Base-by-base conservation (phyloP, 37 sponge, comb jelly and placozoan species). In the Cliona cf. orientalis region DNA sequence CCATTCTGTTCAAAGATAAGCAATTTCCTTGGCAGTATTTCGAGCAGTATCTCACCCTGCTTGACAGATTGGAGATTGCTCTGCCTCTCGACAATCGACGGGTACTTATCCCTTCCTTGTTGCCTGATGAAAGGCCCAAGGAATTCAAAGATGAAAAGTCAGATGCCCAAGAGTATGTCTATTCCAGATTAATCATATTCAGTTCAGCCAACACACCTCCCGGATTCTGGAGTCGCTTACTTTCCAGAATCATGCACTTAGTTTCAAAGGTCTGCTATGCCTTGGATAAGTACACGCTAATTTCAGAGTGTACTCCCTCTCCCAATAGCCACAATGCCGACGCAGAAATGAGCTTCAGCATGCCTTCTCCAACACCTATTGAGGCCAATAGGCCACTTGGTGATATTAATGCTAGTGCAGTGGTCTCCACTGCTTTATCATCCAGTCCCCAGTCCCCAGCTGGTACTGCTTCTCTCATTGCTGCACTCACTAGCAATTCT, bases 151-250 rank as follows among this genome's bases (percentile, higher is more conserved):
- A 65, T 12, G 42, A 49, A 9, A 28, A 35, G 29, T 17, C 31
- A 17, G 25, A 28, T 23, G 46, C 38, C 14, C 19, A 25, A 0
- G 5, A 46, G 1, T 68, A 67, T 29, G 2, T 36, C 33, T 89
- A 89, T 69, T 65, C 66, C 12, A 79, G 90, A 33, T 89, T 74
- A 59, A 78, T 89, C 40, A 46, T 83, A 38, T 89, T 89, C 68
- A 65, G n/a, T 44, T 71, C 72, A 1, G 64, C 72, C 44, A 68
- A 35, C 0, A 67, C 87, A 33, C 97, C 97, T 2, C 89, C 91
- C 2, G 94, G 97, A 23, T 93, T 93, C 74, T 96, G 97, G 97
- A 91, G 91, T 75, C 68, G 97, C 14, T 85, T 96, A 29, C 74
- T 96, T 22, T 89, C 97, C 0, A 82, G 97, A 1, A 63, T 93